Conservation (phyloP, 2,888 invertebrate species). For the Limenitis camilla region DNA sequence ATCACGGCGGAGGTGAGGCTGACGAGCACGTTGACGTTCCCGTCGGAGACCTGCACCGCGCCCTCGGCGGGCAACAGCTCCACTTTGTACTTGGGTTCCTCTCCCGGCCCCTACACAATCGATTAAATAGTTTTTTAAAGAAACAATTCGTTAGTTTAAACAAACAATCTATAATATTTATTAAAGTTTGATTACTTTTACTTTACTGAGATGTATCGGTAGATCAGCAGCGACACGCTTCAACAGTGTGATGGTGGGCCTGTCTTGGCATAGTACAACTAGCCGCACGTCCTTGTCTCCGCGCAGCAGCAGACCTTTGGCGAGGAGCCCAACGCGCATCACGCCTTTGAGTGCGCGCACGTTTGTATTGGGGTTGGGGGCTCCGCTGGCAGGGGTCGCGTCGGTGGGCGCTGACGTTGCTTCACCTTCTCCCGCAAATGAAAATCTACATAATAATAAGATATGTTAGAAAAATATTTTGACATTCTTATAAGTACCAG, state of each 20-base stretch:
- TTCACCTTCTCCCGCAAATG: conserved; percentile 58
- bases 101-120: conserved; percentile 39
- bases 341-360: conserved; percentile 91
- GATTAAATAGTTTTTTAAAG: too few species aligned
- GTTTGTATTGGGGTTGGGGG: conserved; percentile 53
- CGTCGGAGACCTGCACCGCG: conserved; percentile 87
- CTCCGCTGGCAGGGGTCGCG: conserved; percentile 62
- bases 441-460: conserved; percentile 50
- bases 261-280: conserved; percentile 95
- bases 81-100: conserved; percentile 81
- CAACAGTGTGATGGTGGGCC: conserved; percentile 90
- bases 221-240: conserved; percentile 90
- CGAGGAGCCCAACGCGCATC: conserved; percentile 92
- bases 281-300: conserved; percentile 93
- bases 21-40: conserved; percentile 85
- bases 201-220: conserved; percentile 82
- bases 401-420: conserved; percentile 40
- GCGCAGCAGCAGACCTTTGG: conserved; percentile 86
- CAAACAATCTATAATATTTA: too few species aligned
- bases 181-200: too few species aligned
- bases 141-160: too few species aligned
- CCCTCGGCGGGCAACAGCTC: conserved; percentile 89
- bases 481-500: too few species aligned
- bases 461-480: too few species aligned
- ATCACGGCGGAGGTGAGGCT: conserved; percentile 94